Conservation (phyloP, 2,797 vertebrate species). For the Pelochelys cantorii region DNA sequence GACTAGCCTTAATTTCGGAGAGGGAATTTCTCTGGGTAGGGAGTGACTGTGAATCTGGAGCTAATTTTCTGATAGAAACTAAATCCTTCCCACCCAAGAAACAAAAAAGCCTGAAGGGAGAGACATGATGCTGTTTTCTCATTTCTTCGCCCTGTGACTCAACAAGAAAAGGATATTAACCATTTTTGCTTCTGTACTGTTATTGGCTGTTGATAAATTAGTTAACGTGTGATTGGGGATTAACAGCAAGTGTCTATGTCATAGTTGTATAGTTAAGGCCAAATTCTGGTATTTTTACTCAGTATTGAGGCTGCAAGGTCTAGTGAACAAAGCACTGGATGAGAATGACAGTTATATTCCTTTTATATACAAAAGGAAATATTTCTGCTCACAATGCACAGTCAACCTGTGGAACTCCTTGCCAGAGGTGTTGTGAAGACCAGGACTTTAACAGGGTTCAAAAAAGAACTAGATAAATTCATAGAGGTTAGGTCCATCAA, state of each 20-base stretch:
- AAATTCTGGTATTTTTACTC: background rate
- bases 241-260: background rate
- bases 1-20: background rate
- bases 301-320: background rate
- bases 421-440: too few relatives aligned
- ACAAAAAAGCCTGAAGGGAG: background rate
- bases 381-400: too few relatives aligned
- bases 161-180: background rate
- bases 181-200: background rate
- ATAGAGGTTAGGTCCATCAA: too few relatives aligned
- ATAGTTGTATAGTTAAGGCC: background rate
- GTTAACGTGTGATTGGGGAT: background rate
- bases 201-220: background rate
- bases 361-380: too few relatives aligned
- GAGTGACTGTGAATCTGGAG: background rate
- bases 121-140: background rate
- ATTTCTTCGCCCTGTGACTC: background rate
- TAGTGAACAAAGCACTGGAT: too few relatives aligned
- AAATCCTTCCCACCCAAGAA: conserved; percentile 15
- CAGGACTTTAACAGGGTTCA: too few relatives aligned
- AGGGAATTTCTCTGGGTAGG: background rate
- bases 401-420: too few relatives aligned
- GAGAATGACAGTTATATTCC: background rate
- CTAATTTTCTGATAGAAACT: conserved; percentile 14
- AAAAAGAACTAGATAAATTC: too few relatives aligned